Evolutionary conservation across 2,888 invertebrate species (phyloP).

Genomic region (Dyspetes luteomarginatus): DNA sequence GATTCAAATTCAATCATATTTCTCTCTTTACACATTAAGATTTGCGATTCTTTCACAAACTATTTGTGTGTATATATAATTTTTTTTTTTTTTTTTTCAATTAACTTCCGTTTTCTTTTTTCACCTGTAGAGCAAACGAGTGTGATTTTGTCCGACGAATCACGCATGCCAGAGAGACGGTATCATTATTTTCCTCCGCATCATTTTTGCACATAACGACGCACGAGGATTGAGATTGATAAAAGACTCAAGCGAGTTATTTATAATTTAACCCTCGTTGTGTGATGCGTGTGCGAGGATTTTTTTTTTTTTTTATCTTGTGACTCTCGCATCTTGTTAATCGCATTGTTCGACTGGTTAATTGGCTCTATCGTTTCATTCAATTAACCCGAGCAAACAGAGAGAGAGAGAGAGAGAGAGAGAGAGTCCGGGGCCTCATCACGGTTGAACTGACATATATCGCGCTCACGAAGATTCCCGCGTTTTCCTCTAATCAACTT

Average conservation of each 20-base stretch:
- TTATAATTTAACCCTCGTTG: constrained; percentile 53
- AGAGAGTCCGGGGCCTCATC: too few relatives aligned
- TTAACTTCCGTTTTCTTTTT: background rate
- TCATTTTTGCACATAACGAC: constrained; percentile 63
- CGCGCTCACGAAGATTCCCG: background rate
- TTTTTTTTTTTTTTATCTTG: constrained; percentile 46
- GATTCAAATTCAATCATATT: too few relatives aligned
- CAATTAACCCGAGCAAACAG: constrained; percentile 61
- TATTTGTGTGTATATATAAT: background rate
- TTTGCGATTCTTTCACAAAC: too few relatives aligned
- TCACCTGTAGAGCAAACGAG: background rate
- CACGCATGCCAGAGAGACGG: constrained; percentile 40
- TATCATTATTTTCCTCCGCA: constrained; percentile 56
- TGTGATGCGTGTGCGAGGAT: constrained; percentile 33
- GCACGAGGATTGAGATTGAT: constrained; percentile 46
- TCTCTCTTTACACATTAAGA: too few relatives aligned
- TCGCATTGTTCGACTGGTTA: constrained; percentile 60
- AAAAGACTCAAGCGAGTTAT: constrained; percentile 46
- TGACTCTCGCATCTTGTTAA: constrained; percentile 49
- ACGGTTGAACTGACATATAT: constrained; percentile 10
- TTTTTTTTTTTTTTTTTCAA: background rate
- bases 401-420: too few relatives aligned
- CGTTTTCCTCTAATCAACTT: constrained; percentile 45
- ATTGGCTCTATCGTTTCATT: constrained; percentile 60
- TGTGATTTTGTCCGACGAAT: constrained; percentile 27